Evolutionary conservation across 23 tunicate species (phyloP).

Genomic region (Halocynthia roretzi): DNA sequence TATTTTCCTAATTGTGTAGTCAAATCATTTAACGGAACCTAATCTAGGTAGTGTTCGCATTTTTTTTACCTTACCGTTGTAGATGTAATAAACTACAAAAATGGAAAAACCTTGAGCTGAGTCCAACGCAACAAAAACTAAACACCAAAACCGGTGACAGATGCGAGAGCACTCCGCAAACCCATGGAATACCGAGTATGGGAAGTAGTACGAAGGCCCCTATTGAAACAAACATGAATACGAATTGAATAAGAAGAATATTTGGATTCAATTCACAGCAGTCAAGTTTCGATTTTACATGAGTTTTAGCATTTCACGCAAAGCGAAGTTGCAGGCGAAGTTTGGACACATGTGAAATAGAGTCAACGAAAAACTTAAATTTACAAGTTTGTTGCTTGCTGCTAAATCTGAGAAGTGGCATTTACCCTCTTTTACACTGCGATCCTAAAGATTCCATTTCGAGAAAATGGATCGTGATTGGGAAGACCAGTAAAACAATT

Average conservation of each 20-base stretch:
- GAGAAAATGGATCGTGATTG: no score
- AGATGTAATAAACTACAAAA: conserved; percentile 61
- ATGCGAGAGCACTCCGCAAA: conserved; percentile 47
- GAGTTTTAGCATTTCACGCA: conserved; percentile 10
- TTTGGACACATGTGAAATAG: no score
- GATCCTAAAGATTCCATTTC: no score
- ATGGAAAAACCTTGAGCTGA: conserved; percentile 68
- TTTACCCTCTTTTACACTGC: no score
- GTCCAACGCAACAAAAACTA: conserved; percentile 47
- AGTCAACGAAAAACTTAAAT: no score
- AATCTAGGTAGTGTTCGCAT: background rate
- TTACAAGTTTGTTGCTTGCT: no score
- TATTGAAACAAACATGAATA: background rate
- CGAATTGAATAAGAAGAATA: no score
- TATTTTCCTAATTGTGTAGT: background rate
- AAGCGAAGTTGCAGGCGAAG: no score
- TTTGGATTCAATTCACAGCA: no score
- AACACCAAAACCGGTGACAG: conserved; percentile 35
- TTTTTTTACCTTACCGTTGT: conserved; percentile 56
- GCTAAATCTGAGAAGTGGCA: no score
- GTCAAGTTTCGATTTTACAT: no score
- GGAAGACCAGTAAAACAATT: no score
- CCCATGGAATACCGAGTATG: conserved; percentile 75
- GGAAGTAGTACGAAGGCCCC: conserved; percentile 77
- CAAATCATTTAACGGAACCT: background rate